A percentile compares a stretch with the other conserved stretches of the same genome.
Evolutionary conservation across 2,888 invertebrate genomes (phyloP).

Genomic region (Onthophagus sagittarius): DNA sequence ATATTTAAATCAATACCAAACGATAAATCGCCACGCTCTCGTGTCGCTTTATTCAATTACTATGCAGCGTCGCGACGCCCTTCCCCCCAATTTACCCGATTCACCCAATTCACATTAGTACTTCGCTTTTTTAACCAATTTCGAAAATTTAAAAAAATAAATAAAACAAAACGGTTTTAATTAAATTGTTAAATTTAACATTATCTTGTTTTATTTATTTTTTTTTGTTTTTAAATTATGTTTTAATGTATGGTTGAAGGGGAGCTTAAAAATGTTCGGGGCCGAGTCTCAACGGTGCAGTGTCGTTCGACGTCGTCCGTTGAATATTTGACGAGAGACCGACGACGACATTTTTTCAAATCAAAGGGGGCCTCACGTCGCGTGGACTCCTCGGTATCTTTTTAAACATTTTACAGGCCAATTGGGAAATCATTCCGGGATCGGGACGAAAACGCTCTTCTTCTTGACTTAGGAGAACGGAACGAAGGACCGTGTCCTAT

Average conservation of each 20-base stretch:
- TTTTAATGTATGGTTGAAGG: not conserved
- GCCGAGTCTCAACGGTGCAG: slow-evolving; percentile 36
- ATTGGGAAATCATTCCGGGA: slow-evolving; percentile 52
- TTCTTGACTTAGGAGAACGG: slow-evolving; percentile 47
- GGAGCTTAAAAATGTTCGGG: slow-evolving; percentile 17
- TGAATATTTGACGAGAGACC: slow-evolving; percentile 36
- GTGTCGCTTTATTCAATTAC: not conserved
- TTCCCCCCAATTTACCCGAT: slow-evolving; percentile 19
- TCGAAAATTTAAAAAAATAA: too few relatives aligned
- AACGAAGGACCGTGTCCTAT: slow-evolving; percentile 37
- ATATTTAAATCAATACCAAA: not conserved
- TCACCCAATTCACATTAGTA: slow-evolving; percentile 22
- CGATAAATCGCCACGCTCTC: not conserved
- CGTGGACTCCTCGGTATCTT: slow-evolving; percentile 36
- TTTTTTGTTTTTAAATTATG: too few relatives aligned
- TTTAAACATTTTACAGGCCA: slow-evolving; percentile 50
- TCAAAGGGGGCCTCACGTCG: slow-evolving; percentile 24
- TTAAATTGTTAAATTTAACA: too few relatives aligned
- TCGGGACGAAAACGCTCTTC: slow-evolving; percentile 37
- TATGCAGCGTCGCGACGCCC: not conserved
- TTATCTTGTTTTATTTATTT: too few relatives aligned
- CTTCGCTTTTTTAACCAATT: too few relatives aligned
- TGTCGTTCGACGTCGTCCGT: slow-evolving; percentile 37
- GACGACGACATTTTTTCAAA: slow-evolving; percentile 31
- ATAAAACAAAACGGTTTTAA: too few relatives aligned